Base-by-base conservation (phyloP, 2,888 invertebrate species). In the Diaperis boleti region DNA sequence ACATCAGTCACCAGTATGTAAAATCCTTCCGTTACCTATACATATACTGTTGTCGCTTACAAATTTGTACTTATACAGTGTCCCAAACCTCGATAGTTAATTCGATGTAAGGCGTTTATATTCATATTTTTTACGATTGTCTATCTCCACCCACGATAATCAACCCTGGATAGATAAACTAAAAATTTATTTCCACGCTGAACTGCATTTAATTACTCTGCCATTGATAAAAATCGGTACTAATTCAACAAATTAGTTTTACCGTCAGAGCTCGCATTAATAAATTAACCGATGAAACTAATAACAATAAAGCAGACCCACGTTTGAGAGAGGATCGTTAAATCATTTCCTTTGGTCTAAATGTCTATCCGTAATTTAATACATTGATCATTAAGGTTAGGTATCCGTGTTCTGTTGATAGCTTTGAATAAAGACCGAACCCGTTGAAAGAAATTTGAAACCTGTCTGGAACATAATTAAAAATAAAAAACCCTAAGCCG, bases 381-480 rank as follows among this genome's bases (percentile, higher is more conserved):
- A 74, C 65, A 64, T 45, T 47, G 59, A 47, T 69, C 70, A 73
- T 74, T 73, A 74, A 71, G 71, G 68, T 50, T 59, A 66, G 66
- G 62, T 65, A 69, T 67, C 66, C 57, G 55, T 66, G 68, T 69
- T 67, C 65, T 55, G 44, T 61, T 45, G 61, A 66, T 66, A 64
- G 61, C 64, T 67, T 59, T 62, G 65, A 64, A 64, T 64, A 64
- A 54, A 64, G 45, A 64, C 59, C 59, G 52, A 59, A 62, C 59
- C 62, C 70, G 66, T 66, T 67, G 70, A 71, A 71, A 69, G 73
- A 74, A 73, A 74, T 72, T 69, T 66, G 70, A 74, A 70, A 73
- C 74, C 72, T 72, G 73, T 72, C 74, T 73, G 70, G 69, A 69
- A 69, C 65, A 72, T 69, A 72, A 72, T 72, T 70, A 71, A 69